phyloP scores from a whole-genome alignment of 92 coral and sea anemone genomes.

The Desmophyllum pertusum region DNA sequence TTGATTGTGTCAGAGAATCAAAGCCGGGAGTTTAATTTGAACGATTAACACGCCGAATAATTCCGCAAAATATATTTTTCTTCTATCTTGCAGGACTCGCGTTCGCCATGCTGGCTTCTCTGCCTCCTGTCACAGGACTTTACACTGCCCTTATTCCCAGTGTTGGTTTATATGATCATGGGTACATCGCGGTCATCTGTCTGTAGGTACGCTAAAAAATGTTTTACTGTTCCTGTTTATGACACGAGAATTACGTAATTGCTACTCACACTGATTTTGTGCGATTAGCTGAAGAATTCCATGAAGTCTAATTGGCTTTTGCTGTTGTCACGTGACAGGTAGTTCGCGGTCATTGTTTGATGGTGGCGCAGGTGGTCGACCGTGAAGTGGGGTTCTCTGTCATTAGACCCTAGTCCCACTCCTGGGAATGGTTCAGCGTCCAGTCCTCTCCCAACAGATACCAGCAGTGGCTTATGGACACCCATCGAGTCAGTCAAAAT shows the following conservation, averaged over 20 bases:
- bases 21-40: too few species aligned
- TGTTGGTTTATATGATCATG: slow-evolving; percentile 85
- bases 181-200: slow-evolving; percentile 97
- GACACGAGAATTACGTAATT: neutral
- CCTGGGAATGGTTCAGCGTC: slow-evolving; percentile 36
- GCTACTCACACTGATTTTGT: neutral
- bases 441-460: slow-evolving; percentile 18
- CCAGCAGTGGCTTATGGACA: slow-evolving; percentile 55
- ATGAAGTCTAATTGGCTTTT: neutral
- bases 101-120: slow-evolving; percentile 90
- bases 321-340: slow-evolving; percentile 49
- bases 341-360: slow-evolving; percentile 82
- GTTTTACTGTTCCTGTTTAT: neutral
- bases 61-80: neutral
- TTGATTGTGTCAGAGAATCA: too few species aligned
- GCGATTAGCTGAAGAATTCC: neutral
- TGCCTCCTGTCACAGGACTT: slow-evolving; percentile 94
- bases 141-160: slow-evolving; percentile 91
- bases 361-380: slow-evolving; percentile 79
- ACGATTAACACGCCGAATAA: too few species aligned
- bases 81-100: slow-evolving; percentile 75
- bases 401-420: slow-evolving; percentile 27
- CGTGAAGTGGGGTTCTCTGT: slow-evolving; percentile 65
- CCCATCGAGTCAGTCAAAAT: slow-evolving; percentile 72
- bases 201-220: slow-evolving; percentile 65